Evolutionary conservation across 2,113 vertebrate genomes (phyloP).

Genomic region (Bubalus kerabau): DNA sequence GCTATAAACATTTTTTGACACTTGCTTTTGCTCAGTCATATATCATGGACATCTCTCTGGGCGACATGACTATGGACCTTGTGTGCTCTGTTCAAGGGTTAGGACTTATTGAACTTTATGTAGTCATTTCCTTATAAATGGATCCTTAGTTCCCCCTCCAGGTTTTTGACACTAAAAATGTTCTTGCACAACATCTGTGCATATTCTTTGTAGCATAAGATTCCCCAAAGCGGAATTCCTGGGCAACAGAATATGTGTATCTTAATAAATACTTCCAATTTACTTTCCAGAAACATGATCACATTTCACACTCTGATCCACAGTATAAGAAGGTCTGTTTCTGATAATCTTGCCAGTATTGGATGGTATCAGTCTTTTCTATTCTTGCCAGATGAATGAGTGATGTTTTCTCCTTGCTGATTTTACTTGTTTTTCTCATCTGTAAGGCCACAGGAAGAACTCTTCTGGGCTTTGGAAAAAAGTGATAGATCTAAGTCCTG

Average conservation of each 20-base stretch:
- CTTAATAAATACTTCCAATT: neutral
- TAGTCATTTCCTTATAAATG: neutral
- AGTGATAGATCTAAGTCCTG: neutral
- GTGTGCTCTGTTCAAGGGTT: neutral
- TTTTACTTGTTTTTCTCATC: conserved; percentile 1
- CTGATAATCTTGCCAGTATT: neutral
- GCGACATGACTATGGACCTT: neutral
- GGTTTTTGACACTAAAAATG: neutral
- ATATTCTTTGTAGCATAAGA: neutral
- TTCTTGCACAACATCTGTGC: neutral
- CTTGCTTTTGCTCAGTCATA: neutral
- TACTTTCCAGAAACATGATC: neutral
- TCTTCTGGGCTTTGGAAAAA: neutral
- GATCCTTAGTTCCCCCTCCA: neutral
- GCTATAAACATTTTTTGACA: neutral
- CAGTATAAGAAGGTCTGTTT: neutral
- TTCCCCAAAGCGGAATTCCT: neutral
- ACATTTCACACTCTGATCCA: neutral
- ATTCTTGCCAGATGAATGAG: neutral
- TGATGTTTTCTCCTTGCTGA: neutral
- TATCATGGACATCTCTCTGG: neutral
- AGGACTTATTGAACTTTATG: neutral
- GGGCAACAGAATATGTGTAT: neutral
- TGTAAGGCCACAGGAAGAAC: neutral
- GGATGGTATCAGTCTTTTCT: neutral